Base-by-base conservation (phyloP, 2,888 invertebrate genomes). In the Beris chalybata region DNA sequence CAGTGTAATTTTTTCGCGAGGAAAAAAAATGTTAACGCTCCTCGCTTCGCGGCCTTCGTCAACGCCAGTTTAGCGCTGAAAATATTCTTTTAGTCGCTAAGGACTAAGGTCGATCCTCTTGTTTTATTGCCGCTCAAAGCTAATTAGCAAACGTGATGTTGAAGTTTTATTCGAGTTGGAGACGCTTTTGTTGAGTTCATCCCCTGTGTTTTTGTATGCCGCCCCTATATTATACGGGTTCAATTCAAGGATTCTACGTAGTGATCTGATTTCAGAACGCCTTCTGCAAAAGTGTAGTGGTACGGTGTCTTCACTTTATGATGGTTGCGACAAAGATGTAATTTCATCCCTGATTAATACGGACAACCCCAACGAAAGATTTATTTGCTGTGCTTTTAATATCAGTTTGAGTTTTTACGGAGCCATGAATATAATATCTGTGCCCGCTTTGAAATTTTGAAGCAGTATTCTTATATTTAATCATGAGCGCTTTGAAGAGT, bases 141-240 rank as follows among this genome's bases (percentile, higher is more conserved):
- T 68, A 68, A 68, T 68, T 68, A 68, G 54, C 65, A 64, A 61
- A 68, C 67, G 67, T 68, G 67, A 68, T 68, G 65, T 55, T 68
- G 38, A 59, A 68, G 48, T 61, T 68, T 68, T 59, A 65, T 59
- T 65, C 15, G 65, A 59, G 48, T 68, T 68, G 22, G 45, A 44
- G 47, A 58, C 57, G 22, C n/a, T 7, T n/a, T 13, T 45, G 31
- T 54, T 31, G 9, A 30, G 31, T n/a, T 54, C 31, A 3, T 31
- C 7, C 29, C n/a, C 6, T 22, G 22, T 5, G 32, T 44, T 29
- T 13, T 5, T 7, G 12, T 54, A 30, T 29, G 12, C 30, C 43
- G 30, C 32, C 55, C 15, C 31, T 53, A 45, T 47, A 12, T 43
- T 44, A 29, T 31, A 15, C 30, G 13, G 58, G 22, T 59, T 58